These are phyloP conservation scores for Liopterus haemorrhoidalis DNA, from an alignment of 2,888 invertebrate species.

Conservation along the genomic window DNA sequence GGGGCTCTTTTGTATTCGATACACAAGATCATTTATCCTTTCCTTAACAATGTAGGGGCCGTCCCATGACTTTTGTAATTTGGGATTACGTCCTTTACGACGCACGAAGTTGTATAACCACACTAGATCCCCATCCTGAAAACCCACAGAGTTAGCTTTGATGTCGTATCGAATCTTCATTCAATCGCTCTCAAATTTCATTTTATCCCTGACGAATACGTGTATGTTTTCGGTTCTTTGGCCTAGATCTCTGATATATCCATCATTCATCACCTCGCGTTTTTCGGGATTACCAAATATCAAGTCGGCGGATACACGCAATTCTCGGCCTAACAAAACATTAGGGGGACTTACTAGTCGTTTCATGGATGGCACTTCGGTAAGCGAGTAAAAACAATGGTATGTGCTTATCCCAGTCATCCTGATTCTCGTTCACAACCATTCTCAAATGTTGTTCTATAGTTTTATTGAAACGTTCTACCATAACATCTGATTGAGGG, in stretches of 20 bases:
- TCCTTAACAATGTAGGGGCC: not conserved
- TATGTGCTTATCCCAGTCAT: too few species aligned
- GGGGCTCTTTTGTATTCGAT: not conserved
- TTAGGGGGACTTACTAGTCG: too few species aligned
- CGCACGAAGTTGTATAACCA: not conserved
- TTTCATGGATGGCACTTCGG: too few species aligned
- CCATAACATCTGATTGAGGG: slow-evolving; percentile 1
- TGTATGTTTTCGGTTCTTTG: too few species aligned
- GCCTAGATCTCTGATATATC: too few species aligned
- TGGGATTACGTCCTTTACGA: not conserved
- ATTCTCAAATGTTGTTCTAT: too few species aligned
- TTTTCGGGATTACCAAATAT: too few species aligned
- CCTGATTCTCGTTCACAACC: too few species aligned
- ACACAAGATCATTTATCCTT: not conserved
- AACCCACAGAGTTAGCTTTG: not conserved
- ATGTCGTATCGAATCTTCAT: not conserved
- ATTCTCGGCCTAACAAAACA: too few species aligned
- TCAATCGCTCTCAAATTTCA: not conserved
- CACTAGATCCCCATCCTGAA: not conserved
- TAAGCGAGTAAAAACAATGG: too few species aligned
- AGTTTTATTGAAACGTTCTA: not conserved
- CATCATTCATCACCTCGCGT: too few species aligned
- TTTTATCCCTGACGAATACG: not conserved
- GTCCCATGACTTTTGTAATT: not conserved
- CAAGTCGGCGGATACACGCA: too few species aligned